Conservation (phyloP, 1,140 invertebrate genomes). For the Neuroterus valhalla region DNA sequence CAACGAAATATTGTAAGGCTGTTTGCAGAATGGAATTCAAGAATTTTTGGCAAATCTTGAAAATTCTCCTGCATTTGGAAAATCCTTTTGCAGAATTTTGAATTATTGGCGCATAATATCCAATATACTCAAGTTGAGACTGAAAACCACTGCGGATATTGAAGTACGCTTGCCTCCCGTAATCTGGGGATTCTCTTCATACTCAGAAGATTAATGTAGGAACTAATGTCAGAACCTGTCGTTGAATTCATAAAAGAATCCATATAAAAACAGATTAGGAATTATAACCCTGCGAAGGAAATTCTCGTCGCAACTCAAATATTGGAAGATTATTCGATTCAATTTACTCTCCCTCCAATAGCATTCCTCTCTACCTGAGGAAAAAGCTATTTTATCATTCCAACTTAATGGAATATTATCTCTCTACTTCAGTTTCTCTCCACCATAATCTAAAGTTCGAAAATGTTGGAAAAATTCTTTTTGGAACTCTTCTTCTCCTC, state of each 20-base stretch:
- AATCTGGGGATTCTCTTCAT: slow-evolving; percentile 9
- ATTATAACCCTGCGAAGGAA: slow-evolving; percentile 7
- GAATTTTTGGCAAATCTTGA: too few relatives aligned
- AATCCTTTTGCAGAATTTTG: too few relatives aligned
- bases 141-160: slow-evolving; percentile 14
- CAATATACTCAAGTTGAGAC: too few relatives aligned
- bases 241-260: not conserved
- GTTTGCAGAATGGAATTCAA: too few relatives aligned
- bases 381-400: too few relatives aligned
- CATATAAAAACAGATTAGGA: slow-evolving; percentile 18
- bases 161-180: not conserved
- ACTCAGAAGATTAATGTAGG: slow-evolving; percentile 13
- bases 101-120: too few relatives aligned
- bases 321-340: slow-evolving; percentile 7
- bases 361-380: too few relatives aligned
- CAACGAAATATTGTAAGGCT: too few relatives aligned
- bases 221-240: slow-evolving; percentile 10
- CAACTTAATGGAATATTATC: slow-evolving; percentile 18
- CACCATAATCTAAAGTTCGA: not conserved
- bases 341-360: slow-evolving; percentile 4
- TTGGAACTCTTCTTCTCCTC: not conserved
- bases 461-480: not conserved
- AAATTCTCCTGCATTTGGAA: too few relatives aligned
- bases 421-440: not conserved
- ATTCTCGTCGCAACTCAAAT: slow-evolving; percentile 8